These are phyloP conservation scores for Dorcus hopei DNA, from an alignment of 2,888 invertebrate genomes.

Conservation along the genomic window DNA sequence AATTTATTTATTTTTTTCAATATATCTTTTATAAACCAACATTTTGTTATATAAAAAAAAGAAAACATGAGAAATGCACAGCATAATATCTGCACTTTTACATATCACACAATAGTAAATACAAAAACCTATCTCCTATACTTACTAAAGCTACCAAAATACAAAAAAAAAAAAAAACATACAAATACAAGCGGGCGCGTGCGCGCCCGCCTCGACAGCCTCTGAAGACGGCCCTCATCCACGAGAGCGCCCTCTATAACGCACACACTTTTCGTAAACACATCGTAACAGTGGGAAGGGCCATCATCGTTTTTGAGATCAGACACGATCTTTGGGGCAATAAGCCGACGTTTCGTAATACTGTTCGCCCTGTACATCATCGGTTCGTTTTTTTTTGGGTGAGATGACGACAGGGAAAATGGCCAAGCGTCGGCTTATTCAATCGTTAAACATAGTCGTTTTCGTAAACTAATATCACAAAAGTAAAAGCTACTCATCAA, in stretches of 20 bases:
- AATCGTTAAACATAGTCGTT: too few species aligned
- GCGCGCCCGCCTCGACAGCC: not conserved
- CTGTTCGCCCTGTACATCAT: too few species aligned
- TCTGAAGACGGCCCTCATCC: not conserved
- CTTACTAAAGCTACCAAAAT: not conserved
- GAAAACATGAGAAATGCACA: not conserved
- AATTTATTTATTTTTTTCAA: not conserved
- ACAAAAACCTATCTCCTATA: not conserved
- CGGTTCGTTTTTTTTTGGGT: too few species aligned
- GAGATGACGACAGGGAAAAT: too few species aligned
- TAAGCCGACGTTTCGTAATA: too few species aligned
- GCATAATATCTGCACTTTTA: slow-evolving; percentile 1
- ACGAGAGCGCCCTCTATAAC: not conserved
- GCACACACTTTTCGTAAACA: too few species aligned
- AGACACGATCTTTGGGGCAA: too few species aligned
- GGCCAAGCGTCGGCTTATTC: too few species aligned
- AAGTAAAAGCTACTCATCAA: too few species aligned
- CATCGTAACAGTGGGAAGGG: too few species aligned
- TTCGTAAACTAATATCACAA: too few species aligned
- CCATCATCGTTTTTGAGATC: too few species aligned
- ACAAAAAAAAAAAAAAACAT: not conserved
- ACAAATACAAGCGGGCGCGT: not conserved
- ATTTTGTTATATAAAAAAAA: slow-evolving; percentile 1
- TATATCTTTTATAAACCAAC: not conserved
- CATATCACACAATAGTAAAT: slow-evolving; percentile 2